phyloP scores from a whole-genome alignment of 2,113 vertebrate genomes.

The Stomatorhinus ivindoensis region DNA sequence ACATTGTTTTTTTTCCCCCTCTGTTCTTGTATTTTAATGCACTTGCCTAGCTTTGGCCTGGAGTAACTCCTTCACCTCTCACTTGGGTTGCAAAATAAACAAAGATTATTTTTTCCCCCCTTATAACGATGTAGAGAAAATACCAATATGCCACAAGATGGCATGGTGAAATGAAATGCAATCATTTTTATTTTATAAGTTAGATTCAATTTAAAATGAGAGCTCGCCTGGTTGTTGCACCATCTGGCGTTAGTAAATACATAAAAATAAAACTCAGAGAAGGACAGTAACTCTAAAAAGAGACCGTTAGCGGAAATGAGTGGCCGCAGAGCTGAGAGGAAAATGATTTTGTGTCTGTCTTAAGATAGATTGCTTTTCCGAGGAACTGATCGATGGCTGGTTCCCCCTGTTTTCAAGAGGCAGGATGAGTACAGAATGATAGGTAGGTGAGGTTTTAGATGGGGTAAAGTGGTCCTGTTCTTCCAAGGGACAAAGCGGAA shows the following conservation, averaged over 20 bases:
- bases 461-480: not conserved
- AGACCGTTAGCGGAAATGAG: not conserved
- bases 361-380: constrained; percentile 1
- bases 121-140: not conserved
- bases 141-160: not conserved
- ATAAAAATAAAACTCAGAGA: not conserved
- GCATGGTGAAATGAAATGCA: not conserved
- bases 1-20: not conserved
- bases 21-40: not conserved
- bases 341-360: not conserved
- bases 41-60: not conserved
- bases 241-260: not conserved
- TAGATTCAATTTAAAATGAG: not conserved
- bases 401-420: not conserved
- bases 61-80: not conserved
- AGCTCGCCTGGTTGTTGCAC: not conserved
- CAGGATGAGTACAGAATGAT: not conserved
- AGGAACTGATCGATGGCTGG: not conserved
- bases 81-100: not conserved
- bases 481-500: not conserved
- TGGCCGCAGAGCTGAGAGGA: not conserved
- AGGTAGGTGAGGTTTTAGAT: not conserved
- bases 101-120: not conserved
- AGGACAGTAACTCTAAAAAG: not conserved
- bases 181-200: not conserved